Conservation (phyloP, 2,888 invertebrate species). For the Lamellibrachia satsuma region DNA sequence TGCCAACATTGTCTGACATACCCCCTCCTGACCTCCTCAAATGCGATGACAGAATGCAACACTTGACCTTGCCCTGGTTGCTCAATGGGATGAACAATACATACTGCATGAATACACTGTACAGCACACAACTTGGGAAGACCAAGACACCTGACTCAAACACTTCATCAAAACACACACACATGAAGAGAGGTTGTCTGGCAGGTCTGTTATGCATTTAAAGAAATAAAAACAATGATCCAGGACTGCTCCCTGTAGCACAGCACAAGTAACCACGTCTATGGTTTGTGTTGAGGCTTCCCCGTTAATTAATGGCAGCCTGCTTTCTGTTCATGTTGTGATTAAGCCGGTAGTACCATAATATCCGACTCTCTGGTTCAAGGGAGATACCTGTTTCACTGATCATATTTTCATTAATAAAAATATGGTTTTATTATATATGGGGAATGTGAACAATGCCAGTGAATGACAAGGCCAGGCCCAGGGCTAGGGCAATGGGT, state of each 20-base stretch:
- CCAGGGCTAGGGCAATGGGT: background rate
- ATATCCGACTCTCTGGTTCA: too few species aligned
- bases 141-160: too few species aligned
- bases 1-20: too few species aligned
- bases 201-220: background rate
- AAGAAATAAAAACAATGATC: background rate
- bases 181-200: background rate
- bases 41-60: too few species aligned
- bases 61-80: too few species aligned
- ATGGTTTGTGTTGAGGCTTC: background rate
- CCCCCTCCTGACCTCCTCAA: too few species aligned
- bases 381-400: background rate
- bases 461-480: background rate
- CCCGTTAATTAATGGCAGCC: background rate
- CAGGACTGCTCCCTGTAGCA: background rate
- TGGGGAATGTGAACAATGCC: background rate
- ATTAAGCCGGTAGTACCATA: background rate
- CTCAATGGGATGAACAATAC: too few species aligned
- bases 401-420: background rate
- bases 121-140: too few species aligned
- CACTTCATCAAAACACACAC: background rate
- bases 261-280: background rate
- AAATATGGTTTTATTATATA: too few species aligned
- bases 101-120: too few species aligned
- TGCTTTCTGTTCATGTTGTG: background rate